A percentile compares a stretch with the other conserved stretches of the same genome.
phyloP scores from a whole-genome alignment of 1,140 invertebrate genomes.

The Tetragonula clypearis region DNA sequence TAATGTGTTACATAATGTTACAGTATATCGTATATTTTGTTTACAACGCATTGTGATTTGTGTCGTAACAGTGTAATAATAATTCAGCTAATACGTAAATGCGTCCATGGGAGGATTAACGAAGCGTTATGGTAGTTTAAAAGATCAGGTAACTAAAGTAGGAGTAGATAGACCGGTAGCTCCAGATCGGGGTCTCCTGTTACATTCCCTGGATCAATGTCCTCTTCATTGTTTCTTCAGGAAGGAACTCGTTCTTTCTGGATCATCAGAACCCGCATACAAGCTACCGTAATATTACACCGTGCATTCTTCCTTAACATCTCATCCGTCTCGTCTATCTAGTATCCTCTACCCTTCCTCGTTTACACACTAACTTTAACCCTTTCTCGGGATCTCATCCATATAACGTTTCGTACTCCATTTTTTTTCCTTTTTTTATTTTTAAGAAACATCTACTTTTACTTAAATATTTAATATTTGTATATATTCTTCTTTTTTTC shows the following conservation, averaged over 20 bases:
- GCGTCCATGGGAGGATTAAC: neutral
- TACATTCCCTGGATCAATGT: conserved; percentile 28
- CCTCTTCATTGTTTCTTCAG: conserved; percentile 5
- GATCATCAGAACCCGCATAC: conserved; percentile 31
- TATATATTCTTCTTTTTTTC: neutral
- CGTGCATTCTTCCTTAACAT: neutral
- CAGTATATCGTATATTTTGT: too few species aligned
- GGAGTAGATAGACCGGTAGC: neutral
- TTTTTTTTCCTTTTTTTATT: too few species aligned
- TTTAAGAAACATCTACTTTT: neutral
- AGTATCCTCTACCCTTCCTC: neutral
- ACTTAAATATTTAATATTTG: neutral
- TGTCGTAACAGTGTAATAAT: too few species aligned
- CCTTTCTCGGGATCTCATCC: neutral
- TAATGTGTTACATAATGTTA: too few species aligned
- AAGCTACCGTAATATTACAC: neutral
- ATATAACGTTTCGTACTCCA: too few species aligned
- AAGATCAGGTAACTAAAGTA: neutral
- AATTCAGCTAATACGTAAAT: too few species aligned
- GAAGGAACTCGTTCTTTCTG: conserved; percentile 26
- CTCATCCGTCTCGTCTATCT: neutral
- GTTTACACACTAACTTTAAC: neutral
- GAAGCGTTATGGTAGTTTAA: neutral
- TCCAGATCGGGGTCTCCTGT: neutral
- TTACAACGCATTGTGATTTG: too few species aligned